A percentile compares a stretch with the other conserved stretches of the same genome.
Conservation (phyloP, 2,797 vertebrate genomes). For the Peromyscus aztecus region DNA sequence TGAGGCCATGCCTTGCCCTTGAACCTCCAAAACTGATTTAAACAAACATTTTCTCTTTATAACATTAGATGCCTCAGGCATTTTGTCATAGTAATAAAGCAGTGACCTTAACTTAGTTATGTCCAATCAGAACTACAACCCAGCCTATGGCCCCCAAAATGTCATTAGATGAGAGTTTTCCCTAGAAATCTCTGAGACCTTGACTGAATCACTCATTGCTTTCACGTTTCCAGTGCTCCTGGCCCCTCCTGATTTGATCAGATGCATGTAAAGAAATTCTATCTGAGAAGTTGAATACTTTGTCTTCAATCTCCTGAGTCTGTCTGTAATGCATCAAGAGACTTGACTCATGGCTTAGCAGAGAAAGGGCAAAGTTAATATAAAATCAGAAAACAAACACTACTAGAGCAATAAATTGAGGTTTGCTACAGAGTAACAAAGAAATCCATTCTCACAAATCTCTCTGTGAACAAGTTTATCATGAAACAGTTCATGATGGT, state of each 20-base stretch:
- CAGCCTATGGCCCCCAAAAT: background rate
- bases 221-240: background rate
- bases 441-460: background rate
- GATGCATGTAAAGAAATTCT: background rate
- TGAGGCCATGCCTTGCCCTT: background rate
- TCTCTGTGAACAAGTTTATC: background rate
- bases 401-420: conserved; percentile 5
- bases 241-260: background rate
- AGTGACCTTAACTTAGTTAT: background rate
- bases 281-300: background rate
- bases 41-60: background rate
- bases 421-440: conserved; percentile 33
- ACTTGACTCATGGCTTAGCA: background rate
- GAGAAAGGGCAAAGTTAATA: conserved; percentile 22
- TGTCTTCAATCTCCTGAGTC: background rate
- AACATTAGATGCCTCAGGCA: background rate
- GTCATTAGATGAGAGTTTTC: background rate
- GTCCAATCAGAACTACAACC: background rate
- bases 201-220: background rate
- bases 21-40: background rate
- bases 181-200: conserved; percentile 29
- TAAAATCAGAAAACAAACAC: conserved; percentile 32
- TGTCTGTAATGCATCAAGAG: background rate
- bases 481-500: background rate
- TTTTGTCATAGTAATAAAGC: background rate